phyloP scores from a whole-genome alignment of 64 coral and sea anemone species.

The Pocillopora damicornis region DNA sequence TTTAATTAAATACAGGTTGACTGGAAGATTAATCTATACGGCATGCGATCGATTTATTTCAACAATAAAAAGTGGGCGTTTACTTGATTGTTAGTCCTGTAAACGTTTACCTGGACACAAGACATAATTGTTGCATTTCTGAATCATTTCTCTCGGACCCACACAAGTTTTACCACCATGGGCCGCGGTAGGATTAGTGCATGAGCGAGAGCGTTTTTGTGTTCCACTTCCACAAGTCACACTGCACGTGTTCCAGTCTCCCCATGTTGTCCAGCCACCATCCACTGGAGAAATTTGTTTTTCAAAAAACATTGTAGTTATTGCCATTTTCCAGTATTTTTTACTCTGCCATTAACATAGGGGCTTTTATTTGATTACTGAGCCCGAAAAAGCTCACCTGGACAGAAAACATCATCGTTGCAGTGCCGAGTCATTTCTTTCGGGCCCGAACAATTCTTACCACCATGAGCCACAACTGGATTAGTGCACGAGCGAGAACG shows the following conservation, averaged over 20 bases:
- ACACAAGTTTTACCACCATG: background rate
- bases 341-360: no score
- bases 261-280: background rate
- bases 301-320: background rate
- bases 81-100: background rate
- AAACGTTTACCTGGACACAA: background rate
- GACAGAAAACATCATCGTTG: background rate
- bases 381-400: background rate
- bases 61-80: no score
- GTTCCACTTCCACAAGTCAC: slow-evolving; percentile 2
- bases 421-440: background rate
- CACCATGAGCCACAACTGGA: background rate
- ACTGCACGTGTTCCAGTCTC: background rate
- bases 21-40: no score
- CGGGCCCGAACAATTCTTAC: background rate
- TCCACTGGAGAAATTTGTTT: background rate
- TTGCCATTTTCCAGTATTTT: background rate
- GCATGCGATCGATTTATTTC: no score
- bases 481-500: slow-evolving; percentile 11
- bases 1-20: no score
- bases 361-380: no score
- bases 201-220: background rate
- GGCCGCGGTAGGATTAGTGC: background rate
- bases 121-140: slow-evolving; percentile 6
- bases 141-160: background rate